These are phyloP conservation scores for Nesospiza acunhae DNA, from an alignment of 2,113 vertebrate species.

Conservation along the genomic window DNA sequence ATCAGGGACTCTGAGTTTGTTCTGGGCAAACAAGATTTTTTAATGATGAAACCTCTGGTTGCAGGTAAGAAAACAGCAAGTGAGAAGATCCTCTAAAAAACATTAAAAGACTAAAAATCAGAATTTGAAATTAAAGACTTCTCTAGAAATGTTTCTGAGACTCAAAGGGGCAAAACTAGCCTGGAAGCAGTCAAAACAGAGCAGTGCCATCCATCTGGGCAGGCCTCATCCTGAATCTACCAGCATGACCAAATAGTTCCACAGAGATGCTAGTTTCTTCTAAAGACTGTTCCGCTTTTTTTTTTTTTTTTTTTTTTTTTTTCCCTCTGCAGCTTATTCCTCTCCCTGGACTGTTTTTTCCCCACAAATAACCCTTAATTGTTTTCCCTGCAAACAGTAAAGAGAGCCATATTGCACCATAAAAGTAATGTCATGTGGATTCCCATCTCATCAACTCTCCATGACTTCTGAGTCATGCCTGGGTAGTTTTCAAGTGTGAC, in stretches of 20 bases:
- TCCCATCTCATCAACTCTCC: slow-evolving; percentile 43
- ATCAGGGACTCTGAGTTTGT: background rate
- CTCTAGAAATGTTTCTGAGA: background rate
- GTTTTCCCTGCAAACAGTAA: slow-evolving; percentile 19
- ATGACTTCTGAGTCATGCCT: slow-evolving; percentile 19
- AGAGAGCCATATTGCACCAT: slow-evolving; percentile 38
- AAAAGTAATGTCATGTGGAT: slow-evolving; percentile 41
- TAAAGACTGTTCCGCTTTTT: background rate
- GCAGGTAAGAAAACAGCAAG: background rate
- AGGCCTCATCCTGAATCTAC: background rate
- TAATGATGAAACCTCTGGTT: background rate
- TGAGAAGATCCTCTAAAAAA: background rate
- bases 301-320: too few species aligned
- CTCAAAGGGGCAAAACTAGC: background rate
- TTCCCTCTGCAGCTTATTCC: background rate
- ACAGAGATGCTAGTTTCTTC: background rate
- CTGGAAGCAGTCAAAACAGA: background rate
- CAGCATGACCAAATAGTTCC: background rate
- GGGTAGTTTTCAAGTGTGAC: slow-evolving; percentile 12
- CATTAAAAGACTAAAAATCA: background rate
- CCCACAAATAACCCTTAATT: slow-evolving; percentile 47
- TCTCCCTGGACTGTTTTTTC: background rate
- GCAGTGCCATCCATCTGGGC: background rate
- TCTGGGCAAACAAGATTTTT: background rate
- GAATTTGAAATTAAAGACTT: background rate